A percentile compares a stretch with the other conserved stretches of the same genome.
These are phyloP conservation scores for Scotopteryx bipunctaria DNA, from an alignment of 2,888 invertebrate species.

Conservation along the genomic window DNA sequence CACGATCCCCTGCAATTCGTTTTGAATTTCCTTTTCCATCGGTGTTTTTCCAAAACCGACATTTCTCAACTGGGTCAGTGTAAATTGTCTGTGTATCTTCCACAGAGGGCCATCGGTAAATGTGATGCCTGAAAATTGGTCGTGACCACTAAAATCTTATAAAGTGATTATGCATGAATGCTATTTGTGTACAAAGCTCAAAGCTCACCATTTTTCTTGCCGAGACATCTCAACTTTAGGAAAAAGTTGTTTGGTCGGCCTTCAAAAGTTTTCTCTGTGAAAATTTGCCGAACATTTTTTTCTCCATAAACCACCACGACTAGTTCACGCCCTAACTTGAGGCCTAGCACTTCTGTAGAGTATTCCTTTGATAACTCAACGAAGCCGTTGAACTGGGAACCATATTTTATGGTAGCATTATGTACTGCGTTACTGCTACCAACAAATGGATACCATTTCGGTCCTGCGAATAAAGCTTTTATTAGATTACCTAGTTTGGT, in stretches of 20 bases:
- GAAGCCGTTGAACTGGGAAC: conserved; percentile 84
- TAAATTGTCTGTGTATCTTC: conserved; percentile 86
- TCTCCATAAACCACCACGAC: conserved; percentile 85
- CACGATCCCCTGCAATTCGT: conserved; percentile 82
- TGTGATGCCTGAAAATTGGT: conserved; percentile 81
- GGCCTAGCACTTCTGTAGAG: conserved; percentile 85
- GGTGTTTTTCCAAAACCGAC: conserved; percentile 85
- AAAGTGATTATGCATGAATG: not conserved
- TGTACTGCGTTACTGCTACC: conserved; percentile 60
- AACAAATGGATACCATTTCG: conserved; percentile 69
- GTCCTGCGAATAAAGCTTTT: conserved; percentile 56
- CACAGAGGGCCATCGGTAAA: conserved; percentile 87
- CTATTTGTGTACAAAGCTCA: not conserved
- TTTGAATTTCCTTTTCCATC: conserved; percentile 84
- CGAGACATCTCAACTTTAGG: conserved; percentile 86
- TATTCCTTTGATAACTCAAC: conserved; percentile 81
- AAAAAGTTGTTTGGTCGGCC: conserved; percentile 89
- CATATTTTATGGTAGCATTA: conserved; percentile 51
- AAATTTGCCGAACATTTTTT: conserved; percentile 84
- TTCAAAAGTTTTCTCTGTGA: conserved; percentile 85
- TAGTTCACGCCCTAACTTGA: conserved; percentile 85
- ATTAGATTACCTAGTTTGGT: too few relatives aligned
- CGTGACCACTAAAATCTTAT: not conserved
- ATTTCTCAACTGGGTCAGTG: conserved; percentile 84
- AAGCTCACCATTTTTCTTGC: conserved; percentile 84